Percentiles rank a stretch among this genome's conserved stretches.
Conservation (phyloP, 2,888 invertebrate genomes). For the Lamellibrachia satsuma region DNA sequence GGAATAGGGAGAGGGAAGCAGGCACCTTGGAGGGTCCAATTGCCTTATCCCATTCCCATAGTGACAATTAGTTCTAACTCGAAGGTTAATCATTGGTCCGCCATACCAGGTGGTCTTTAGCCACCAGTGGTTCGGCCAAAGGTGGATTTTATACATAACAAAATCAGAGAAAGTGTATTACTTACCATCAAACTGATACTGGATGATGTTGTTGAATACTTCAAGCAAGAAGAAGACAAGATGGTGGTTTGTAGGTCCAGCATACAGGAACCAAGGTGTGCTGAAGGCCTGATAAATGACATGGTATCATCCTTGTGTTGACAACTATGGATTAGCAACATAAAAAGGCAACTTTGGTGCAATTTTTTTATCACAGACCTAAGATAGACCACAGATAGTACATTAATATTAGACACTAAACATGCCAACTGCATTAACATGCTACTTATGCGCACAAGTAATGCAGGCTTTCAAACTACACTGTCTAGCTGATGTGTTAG, state of each 20-base stretch:
- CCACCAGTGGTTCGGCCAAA: background rate
- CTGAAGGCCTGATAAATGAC: slow-evolving; percentile 81
- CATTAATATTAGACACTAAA: too few relatives aligned
- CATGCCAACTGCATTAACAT: background rate
- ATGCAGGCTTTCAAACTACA: slow-evolving; percentile 28
- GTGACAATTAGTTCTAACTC: too few relatives aligned
- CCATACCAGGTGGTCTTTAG: background rate
- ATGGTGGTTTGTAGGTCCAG: slow-evolving; percentile 95
- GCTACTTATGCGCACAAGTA: background rate
- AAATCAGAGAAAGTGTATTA: background rate
- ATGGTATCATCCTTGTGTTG: background rate
- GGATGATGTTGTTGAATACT: slow-evolving; percentile 99
- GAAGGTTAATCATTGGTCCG: background rate
- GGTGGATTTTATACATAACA: background rate
- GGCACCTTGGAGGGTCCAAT: too few relatives aligned
- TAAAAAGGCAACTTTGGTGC: too few relatives aligned
- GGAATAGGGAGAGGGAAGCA: too few relatives aligned
- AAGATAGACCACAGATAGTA: too few relatives aligned
- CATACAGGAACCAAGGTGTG: slow-evolving; percentile 98
- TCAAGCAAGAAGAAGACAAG: slow-evolving; percentile 97
- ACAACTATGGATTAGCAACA: too few relatives aligned
- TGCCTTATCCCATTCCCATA: too few relatives aligned
- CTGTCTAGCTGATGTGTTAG: background rate
- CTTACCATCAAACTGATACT: slow-evolving; percentile 96
- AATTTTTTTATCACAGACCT: too few relatives aligned